phyloP scores from a whole-genome alignment of 2,113 vertebrate genomes.

The Anhinga rufa region DNA sequence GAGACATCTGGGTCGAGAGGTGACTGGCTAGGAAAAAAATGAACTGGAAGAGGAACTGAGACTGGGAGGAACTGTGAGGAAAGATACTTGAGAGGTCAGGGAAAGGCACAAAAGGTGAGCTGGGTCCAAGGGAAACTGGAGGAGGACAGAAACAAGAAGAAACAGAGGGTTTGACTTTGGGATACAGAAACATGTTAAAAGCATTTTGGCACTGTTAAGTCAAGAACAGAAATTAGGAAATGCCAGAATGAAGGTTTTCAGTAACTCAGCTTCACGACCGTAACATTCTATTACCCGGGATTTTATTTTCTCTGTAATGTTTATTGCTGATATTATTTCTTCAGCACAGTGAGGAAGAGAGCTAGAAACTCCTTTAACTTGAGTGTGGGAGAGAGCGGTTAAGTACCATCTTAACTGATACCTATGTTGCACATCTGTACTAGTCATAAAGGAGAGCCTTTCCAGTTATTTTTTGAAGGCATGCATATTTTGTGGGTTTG shows the following conservation, averaged over 20 bases:
- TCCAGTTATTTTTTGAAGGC: neutral
- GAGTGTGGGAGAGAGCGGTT: neutral
- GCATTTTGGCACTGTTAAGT: neutral
- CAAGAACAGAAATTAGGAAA: neutral
- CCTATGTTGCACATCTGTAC: neutral
- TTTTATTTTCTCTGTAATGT: neutral
- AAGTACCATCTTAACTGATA: neutral
- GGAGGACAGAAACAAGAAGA: neutral
- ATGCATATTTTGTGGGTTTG: neutral
- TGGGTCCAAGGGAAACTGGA: neutral
- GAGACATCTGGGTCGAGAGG: neutral
- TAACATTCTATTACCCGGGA: neutral
- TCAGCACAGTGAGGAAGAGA: neutral
- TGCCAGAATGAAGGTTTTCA: neutral
- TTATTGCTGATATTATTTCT: neutral
- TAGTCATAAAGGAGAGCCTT: neutral
- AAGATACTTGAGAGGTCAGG: neutral
- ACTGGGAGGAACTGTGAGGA: neutral
- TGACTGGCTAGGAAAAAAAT: neutral
- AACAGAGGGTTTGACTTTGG: neutral
- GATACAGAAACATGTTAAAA: neutral
- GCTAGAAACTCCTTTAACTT: neutral
- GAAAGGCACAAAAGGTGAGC: neutral
- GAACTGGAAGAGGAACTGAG: neutral
- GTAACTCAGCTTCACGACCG: neutral